phyloP scores from a whole-genome alignment of 1,140 invertebrate species.

The Drosophila watanabei region DNA sequence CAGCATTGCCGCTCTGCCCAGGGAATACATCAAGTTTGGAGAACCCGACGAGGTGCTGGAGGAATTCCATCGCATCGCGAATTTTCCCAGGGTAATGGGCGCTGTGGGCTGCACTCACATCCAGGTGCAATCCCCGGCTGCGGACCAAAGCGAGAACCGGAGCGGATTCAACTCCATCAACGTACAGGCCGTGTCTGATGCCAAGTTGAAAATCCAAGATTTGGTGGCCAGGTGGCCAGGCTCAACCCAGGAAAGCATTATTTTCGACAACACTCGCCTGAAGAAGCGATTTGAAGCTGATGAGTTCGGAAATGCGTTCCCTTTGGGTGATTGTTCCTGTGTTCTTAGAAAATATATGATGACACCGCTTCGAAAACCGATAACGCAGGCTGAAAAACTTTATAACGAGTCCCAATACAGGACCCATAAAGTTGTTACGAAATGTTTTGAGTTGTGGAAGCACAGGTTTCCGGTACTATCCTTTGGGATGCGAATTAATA shows the following conservation, averaged over 20 bases:
- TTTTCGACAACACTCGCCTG: constrained; percentile 10
- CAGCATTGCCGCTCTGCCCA: constrained; percentile 1
- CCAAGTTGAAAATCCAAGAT: constrained; percentile 1
- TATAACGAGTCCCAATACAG: constrained; percentile 4
- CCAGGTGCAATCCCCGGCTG: neutral
- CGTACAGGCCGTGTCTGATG: constrained; percentile 5
- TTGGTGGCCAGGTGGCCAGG: constrained; percentile 12
- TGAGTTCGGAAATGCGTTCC: neutral
- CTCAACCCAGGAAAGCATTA: neutral
- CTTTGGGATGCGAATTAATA: constrained; percentile 1
- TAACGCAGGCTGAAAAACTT: neutral
- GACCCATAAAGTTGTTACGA: neutral
- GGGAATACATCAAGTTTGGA: constrained; percentile 12
- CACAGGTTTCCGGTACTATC: constrained; percentile 8
- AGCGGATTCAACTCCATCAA: neutral
- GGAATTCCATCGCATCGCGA: neutral
- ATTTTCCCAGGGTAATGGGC: constrained; percentile 3
- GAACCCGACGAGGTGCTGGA: neutral
- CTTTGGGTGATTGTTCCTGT: neutral
- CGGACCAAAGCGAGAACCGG: neutral
- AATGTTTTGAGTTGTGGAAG: constrained; percentile 1
- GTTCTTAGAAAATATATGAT: constrained; percentile 5
- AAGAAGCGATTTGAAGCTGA: constrained; percentile 6
- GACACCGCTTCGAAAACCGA: neutral
- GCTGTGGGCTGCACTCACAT: constrained; percentile 10